A percentile compares a stretch with the other conserved stretches of the same genome.
Evolutionary conservation across 2,113 vertebrate species (phyloP).

Genomic region (Nothocercus julius): DNA sequence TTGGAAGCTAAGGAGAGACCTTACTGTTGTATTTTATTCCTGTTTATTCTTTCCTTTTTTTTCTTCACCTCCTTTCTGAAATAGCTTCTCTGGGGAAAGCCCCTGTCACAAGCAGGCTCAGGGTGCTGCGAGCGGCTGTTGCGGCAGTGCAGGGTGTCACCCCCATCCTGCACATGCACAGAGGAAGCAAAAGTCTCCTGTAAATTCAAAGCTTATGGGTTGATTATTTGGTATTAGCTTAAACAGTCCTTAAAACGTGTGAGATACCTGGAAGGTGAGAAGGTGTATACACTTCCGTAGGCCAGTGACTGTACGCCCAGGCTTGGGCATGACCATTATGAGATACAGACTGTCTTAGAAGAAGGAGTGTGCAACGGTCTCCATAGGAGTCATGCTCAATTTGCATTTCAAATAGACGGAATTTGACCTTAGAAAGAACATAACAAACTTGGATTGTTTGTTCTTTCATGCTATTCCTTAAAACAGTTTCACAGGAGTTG

Average conservation of each 20-base stretch:
- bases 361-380: neutral
- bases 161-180: neutral
- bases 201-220: neutral
- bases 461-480: neutral
- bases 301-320: neutral
- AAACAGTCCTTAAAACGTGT: neutral
- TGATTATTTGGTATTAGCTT: neutral
- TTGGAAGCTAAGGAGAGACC: neutral
- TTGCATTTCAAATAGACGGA: neutral
- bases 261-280: neutral
- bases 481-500: neutral
- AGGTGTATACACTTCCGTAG: neutral
- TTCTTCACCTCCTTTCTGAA: neutral
- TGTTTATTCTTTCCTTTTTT: neutral
- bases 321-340: neutral
- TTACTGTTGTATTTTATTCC: neutral
- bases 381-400: neutral
- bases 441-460: neutral
- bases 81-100: neutral
- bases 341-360: neutral
- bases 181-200: neutral
- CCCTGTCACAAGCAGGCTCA: neutral
- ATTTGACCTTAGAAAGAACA: neutral
- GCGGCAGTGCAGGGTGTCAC: fast-evolving
- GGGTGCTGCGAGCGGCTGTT: neutral